Conservation (phyloP, 2,113 vertebrate species). For the Rhabdornis inornatus region DNA sequence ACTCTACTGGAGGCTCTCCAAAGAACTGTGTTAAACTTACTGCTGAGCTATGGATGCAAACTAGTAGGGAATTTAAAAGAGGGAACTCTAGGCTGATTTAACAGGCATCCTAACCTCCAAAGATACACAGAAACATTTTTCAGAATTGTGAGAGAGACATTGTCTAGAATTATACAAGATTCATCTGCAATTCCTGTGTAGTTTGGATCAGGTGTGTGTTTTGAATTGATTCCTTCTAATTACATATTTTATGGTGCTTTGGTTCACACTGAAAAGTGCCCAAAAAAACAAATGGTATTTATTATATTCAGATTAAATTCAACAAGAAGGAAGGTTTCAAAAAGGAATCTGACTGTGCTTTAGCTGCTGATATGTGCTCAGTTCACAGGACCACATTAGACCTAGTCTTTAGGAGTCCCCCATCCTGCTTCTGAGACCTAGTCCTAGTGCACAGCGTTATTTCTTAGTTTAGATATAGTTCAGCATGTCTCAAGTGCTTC, state of each 20-base stretch:
- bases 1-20: neutral
- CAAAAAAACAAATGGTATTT: neutral
- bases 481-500: neutral
- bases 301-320: neutral
- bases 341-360: neutral
- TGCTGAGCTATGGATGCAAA: neutral
- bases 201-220: neutral
- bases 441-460: neutral
- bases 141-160: neutral
- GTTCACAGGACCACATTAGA: neutral
- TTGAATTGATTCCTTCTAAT: neutral
- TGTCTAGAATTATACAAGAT: neutral
- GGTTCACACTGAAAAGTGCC: neutral
- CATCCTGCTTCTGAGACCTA: neutral
- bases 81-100: neutral
- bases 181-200: neutral
- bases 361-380: neutral
- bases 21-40: neutral
- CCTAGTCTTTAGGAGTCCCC: accelerated
- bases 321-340: neutral
- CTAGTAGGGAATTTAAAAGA: neutral
- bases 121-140: neutral
- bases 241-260: neutral
- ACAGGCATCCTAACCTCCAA: neutral
- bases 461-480: neutral